Evolutionary conservation across 2,797 vertebrate genomes (phyloP).

Genomic region (Thamnophis elegans): DNA sequence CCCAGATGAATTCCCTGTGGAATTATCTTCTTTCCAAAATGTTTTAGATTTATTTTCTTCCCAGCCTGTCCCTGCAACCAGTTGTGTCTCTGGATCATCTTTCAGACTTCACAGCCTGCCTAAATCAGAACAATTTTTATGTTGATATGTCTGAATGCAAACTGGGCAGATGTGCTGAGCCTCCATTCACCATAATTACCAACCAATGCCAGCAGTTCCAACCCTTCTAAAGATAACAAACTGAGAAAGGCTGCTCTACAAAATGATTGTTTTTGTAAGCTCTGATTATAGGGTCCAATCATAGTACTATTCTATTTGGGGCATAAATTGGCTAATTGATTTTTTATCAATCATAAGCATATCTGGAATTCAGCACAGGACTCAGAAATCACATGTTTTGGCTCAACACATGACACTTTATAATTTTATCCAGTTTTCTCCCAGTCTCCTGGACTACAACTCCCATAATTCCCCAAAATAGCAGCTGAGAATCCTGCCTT

Average conservation of each 20-base stretch:
- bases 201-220: background rate
- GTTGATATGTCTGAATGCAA: background rate
- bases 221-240: background rate
- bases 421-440: slow-evolving; percentile 1
- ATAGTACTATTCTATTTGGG: background rate
- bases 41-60: background rate
- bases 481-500: background rate
- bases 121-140: background rate
- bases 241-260: background rate
- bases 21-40: background rate
- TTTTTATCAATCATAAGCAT: background rate
- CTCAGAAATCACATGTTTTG: background rate
- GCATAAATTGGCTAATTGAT: background rate
- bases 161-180: background rate
- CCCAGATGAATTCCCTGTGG: background rate
- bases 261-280: background rate
- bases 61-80: background rate
- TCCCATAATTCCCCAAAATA: background rate
- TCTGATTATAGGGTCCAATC: background rate
- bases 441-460: background rate
- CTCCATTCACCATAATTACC: background rate
- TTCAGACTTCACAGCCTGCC: background rate
- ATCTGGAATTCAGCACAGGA: background rate
- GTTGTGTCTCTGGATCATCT: background rate
- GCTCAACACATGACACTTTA: background rate